Evolutionary conservation across 1,140 invertebrate species (phyloP).

Genomic region (Hycleus phaleratus): DNA sequence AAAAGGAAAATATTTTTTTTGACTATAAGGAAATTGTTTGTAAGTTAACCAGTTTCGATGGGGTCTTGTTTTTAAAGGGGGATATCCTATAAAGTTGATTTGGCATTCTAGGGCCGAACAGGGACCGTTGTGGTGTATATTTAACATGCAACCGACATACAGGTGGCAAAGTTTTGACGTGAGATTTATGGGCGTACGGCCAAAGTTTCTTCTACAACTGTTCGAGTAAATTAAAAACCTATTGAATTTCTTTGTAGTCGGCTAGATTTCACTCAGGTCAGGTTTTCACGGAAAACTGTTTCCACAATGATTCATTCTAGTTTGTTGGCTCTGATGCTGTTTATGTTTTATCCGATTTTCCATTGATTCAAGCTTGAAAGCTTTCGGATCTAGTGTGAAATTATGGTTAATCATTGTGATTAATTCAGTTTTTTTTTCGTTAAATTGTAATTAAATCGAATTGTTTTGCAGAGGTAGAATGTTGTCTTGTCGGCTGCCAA

Average conservation of each 20-base stretch:
- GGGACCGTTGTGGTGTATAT: neutral
- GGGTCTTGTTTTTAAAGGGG: neutral
- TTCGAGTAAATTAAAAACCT: conserved; percentile 22
- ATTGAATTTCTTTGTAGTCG: conserved; percentile 17
- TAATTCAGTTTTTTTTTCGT: too few relatives aligned
- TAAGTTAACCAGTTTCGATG: neutral
- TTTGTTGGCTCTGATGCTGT: conserved; percentile 4
- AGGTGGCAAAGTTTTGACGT: conserved; percentile 17
- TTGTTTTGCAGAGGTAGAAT: neutral
- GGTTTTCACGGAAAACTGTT: conserved; percentile 13
- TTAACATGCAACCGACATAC: conserved; percentile 21
- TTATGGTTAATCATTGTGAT: too few relatives aligned
- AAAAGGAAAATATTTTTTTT: too few relatives aligned
- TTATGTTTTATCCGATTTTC: conserved; percentile 7
- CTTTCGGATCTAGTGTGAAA: neutral
- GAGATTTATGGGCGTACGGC: conserved; percentile 17
- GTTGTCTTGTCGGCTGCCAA: neutral
- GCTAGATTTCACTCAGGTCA: conserved; percentile 13
- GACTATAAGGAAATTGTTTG: too few relatives aligned
- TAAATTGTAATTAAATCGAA: too few relatives aligned
- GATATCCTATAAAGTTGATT: neutral
- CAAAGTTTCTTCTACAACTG: conserved; percentile 16
- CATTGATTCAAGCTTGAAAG: neutral
- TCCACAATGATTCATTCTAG: conserved; percentile 15
- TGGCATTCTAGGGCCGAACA: neutral